Evolutionary conservation across 2,888 invertebrate genomes (phyloP), one percentile per base, ranked within the genome.

Genomic region (Quadroppia sp.): DNA sequence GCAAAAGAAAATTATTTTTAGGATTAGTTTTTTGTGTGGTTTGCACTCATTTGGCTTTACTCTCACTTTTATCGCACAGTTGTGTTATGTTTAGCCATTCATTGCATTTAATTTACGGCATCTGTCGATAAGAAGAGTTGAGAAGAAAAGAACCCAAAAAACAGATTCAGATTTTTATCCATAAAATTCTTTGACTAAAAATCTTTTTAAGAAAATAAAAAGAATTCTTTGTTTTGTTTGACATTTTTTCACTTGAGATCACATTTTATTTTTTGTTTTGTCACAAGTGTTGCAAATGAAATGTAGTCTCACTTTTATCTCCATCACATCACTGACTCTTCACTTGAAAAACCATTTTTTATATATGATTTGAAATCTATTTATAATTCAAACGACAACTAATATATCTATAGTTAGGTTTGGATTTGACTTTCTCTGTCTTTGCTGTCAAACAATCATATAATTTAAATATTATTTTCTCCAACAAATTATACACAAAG

Each of bases 31-130:
- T 36, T 36, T 36, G 6, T 36, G 36, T 36, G 36, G 36, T 36
- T 36, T 36, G 9, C 6, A 36, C 36, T 36, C 36, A 36, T 36
- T 36, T 6, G 17, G 6, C 45, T 45, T 15, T 45, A 36, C 45
- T 45, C 15, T 45, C 45, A 15, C 45, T 45, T 15, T 45, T 45
- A 17, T 45, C 45, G 45, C 45, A 36, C 36, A 36, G 36, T 36
- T 36, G 9, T 36, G 36, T 45, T 45, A 45, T 50, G 50, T 50
- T 20, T 50, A 50, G 50, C 20, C n/a, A 50, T 50, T n/a, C 50
- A 50, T 20, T 50, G 50, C 50, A 50, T 50, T 50, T 50, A 50
- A 50, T 50, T 50, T 50, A 50, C 50, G 20, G 20, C 6, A 50
- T 50, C 20, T 4, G n/a, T 50, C 20, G 50, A 50, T 50, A 50